Evolutionary conservation across 2,888 invertebrate genomes (phyloP).

Genomic region (Drosophila bunnanda): DNA sequence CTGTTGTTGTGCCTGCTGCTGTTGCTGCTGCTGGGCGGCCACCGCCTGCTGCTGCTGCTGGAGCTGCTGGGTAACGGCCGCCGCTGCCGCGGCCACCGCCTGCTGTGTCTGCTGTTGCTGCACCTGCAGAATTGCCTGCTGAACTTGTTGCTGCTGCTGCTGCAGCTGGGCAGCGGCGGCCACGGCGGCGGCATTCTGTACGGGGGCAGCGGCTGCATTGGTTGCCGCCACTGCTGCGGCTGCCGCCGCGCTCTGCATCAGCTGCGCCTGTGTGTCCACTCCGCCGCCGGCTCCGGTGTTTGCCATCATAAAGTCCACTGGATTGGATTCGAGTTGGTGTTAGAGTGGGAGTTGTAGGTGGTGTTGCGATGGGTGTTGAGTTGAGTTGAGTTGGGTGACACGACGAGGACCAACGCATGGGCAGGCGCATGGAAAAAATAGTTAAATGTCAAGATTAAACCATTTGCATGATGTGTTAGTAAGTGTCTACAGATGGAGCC

Average conservation of each 20-base stretch:
- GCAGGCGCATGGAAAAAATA: conserved; percentile 61
- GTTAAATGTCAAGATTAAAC: conserved; percentile 79
- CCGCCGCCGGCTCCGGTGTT: conserved; percentile 82
- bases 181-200: conserved; percentile 78
- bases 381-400: conserved; percentile 33
- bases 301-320: conserved; percentile 84
- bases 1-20: conserved; percentile 70
- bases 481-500: not conserved
- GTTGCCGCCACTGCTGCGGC: conserved; percentile 81
- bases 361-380: conserved; percentile 28
- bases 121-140: conserved; percentile 83
- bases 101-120: conserved; percentile 84
- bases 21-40: conserved; percentile 78
- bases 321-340: conserved; percentile 9
- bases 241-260: conserved; percentile 79
- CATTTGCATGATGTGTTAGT: conserved; percentile 75
- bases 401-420: conserved; percentile 65
- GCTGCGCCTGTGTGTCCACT: conserved; percentile 80
- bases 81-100: conserved; percentile 78
- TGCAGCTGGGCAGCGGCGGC: conserved; percentile 80
- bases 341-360: conserved; percentile 7
- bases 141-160: conserved; percentile 83
- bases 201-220: conserved; percentile 71
- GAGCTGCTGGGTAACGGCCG: conserved; percentile 79
- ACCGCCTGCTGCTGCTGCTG: conserved; percentile 83